These are phyloP conservation scores for Cactoblastis cactorum DNA, from an alignment of 2,888 invertebrate genomes.

Conservation along the genomic window DNA sequence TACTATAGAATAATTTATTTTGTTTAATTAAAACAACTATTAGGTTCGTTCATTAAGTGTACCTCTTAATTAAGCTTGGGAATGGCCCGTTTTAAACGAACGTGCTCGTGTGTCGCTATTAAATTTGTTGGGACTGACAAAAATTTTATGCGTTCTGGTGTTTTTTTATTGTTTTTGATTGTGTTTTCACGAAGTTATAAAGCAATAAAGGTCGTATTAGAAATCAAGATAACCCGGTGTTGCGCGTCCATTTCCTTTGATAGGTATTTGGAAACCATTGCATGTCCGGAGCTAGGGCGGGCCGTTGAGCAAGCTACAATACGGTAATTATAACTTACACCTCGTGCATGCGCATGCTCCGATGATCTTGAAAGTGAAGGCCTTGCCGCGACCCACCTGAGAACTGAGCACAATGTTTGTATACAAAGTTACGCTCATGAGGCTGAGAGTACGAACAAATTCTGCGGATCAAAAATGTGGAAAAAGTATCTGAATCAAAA, in stretches of 20 bases:
- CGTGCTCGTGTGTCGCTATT: neutral
- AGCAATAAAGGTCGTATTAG: constrained; percentile 17
- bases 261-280: constrained; percentile 51
- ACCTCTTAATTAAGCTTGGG: constrained; percentile 12
- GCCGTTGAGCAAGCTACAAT: constrained; percentile 50
- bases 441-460: neutral
- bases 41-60: constrained; percentile 11
- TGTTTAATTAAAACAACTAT: constrained; percentile 12
- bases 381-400: constrained; percentile 58
- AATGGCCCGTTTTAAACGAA: constrained; percentile 5
- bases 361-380: constrained; percentile 79
- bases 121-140: constrained; percentile 10
- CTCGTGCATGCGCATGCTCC: constrained; percentile 56
- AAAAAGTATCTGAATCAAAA: too few species aligned
- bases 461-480: neutral
- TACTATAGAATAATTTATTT: too few species aligned
- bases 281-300: constrained; percentile 35
- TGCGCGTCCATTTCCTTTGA: constrained; percentile 40
- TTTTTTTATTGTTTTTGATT: neutral
- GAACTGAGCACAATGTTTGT: constrained; percentile 63
- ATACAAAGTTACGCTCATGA: constrained; percentile 36
- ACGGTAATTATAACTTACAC: constrained; percentile 69
- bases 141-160: constrained; percentile 4
- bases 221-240: constrained; percentile 32
- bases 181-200: constrained; percentile 7